Conservation (phyloP, 2,888 invertebrate species). For the Epinotia ramella region DNA sequence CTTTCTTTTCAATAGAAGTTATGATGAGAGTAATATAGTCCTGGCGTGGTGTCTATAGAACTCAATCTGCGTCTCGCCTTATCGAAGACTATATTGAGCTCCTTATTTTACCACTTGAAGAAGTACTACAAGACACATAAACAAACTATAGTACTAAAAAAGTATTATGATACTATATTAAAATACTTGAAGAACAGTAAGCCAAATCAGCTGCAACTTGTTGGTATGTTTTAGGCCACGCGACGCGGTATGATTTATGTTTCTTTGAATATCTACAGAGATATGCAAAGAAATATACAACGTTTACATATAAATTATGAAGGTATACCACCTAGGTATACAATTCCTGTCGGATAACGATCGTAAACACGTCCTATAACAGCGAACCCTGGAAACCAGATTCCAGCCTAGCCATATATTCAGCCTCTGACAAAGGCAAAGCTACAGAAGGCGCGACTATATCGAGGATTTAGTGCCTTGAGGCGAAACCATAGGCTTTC, state of each 20-base stretch:
- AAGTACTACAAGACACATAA: background rate
- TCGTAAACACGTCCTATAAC: conserved; percentile 2
- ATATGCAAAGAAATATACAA: background rate
- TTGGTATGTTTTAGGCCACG: background rate
- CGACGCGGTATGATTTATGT: too few species aligned
- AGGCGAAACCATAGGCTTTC: conserved; percentile 1
- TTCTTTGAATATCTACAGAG: too few species aligned
- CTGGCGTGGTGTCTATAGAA: too few species aligned
- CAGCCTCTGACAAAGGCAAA: background rate
- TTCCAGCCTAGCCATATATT: conserved; percentile 27
- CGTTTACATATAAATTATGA: background rate
- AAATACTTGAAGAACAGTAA: too few species aligned
- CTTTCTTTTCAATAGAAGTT: too few species aligned
- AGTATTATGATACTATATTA: too few species aligned
- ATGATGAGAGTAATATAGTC: too few species aligned
- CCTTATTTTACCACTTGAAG: background rate
- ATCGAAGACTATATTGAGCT: background rate
- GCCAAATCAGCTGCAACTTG: background rate
- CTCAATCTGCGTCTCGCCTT: background rate
- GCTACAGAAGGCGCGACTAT: background rate
- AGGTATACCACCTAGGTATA: background rate
- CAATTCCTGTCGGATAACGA: conserved; percentile 6
- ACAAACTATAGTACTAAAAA: too few species aligned
- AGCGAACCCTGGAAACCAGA: conserved; percentile 28
- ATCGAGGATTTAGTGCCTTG: conserved; percentile 5